phyloP scores from a whole-genome alignment of 2,888 invertebrate species.

The Sminthurides aquaticus region DNA sequence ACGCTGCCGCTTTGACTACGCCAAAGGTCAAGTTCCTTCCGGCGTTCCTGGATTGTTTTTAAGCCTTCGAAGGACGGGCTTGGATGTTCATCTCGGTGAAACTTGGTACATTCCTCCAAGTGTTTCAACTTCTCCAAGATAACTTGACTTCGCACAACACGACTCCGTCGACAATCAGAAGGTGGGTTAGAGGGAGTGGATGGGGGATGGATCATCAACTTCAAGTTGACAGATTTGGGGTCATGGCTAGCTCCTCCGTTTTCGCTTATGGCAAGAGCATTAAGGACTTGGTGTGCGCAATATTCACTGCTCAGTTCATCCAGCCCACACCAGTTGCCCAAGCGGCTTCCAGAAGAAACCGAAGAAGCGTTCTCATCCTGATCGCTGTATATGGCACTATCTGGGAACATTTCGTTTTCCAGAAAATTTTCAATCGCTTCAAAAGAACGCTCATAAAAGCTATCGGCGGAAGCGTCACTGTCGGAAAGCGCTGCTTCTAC shows the following conservation, averaged over 20 bases:
- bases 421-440: constrained; percentile 64
- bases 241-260: constrained; percentile 44
- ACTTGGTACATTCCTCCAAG: constrained; percentile 45
- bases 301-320: constrained; percentile 15
- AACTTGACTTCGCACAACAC: constrained; percentile 43
- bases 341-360: constrained; percentile 35
- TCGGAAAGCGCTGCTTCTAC: constrained; percentile 45
- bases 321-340: constrained; percentile 30
- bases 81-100: constrained; percentile 42
- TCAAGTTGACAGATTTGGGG: not conserved
- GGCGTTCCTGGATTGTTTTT: constrained; percentile 46
- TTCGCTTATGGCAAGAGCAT: constrained; percentile 11
- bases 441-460: constrained; percentile 68
- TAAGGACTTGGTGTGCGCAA: constrained; percentile 3
- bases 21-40: constrained; percentile 46
- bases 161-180: constrained; percentile 24
- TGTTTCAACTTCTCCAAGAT: constrained; percentile 46
- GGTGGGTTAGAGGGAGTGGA: constrained; percentile 59
- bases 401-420: constrained; percentile 63
- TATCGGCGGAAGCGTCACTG: constrained; percentile 55
- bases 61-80: constrained; percentile 44
- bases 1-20: constrained; percentile 33
- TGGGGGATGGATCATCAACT: constrained; percentile 50
- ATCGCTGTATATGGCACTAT: constrained; percentile 77
- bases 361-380: constrained; percentile 52